A percentile compares a stretch with the other conserved stretches of the same genome.
Evolutionary conservation across 2,113 vertebrate genomes (phyloP).

Genomic region (Bufo gargarizans): DNA sequence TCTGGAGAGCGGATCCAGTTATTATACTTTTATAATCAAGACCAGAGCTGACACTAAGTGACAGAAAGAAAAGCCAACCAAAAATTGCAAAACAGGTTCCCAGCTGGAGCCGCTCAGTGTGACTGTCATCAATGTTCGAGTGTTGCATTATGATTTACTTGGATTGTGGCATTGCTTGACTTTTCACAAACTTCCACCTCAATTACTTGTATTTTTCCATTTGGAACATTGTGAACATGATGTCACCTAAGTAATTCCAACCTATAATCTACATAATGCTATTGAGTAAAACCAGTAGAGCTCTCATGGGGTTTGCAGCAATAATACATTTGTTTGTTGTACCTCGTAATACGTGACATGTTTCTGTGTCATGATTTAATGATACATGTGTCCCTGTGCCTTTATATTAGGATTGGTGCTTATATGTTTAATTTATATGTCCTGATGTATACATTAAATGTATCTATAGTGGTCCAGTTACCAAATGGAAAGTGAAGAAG

Average conservation of each 20-base stretch:
- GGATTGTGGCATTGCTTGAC: conserved; percentile 42
- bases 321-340: not conserved
- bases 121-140: conserved; percentile 32
- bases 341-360: not conserved
- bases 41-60: conserved; percentile 37
- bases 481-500: too few species aligned
- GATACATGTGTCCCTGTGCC: not conserved
- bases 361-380: not conserved
- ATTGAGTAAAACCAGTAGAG: conserved; percentile 30
- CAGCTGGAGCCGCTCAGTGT: conserved; percentile 18
- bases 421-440: too few species aligned
- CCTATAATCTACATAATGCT: conserved; percentile 48
- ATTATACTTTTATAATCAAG: conserved; percentile 51
- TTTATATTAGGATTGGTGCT: not conserved
- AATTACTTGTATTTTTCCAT: conserved; percentile 49
- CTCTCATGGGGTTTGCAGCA: not conserved
- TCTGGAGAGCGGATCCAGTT: conserved; percentile 22
- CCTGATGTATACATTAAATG: too few species aligned
- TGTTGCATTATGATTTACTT: conserved; percentile 35
- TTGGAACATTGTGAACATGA: conserved; percentile 18
- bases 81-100: conserved; percentile 22
- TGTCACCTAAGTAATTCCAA: conserved; percentile 22
- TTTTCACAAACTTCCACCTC: conserved; percentile 37
- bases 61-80: conserved; percentile 9
- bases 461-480: too few species aligned